Evolutionary conservation across 2,113 vertebrate genomes (phyloP), one percentile per base, ranked within the genome.

Genomic region (Xiphophorus couchianus): DNA sequence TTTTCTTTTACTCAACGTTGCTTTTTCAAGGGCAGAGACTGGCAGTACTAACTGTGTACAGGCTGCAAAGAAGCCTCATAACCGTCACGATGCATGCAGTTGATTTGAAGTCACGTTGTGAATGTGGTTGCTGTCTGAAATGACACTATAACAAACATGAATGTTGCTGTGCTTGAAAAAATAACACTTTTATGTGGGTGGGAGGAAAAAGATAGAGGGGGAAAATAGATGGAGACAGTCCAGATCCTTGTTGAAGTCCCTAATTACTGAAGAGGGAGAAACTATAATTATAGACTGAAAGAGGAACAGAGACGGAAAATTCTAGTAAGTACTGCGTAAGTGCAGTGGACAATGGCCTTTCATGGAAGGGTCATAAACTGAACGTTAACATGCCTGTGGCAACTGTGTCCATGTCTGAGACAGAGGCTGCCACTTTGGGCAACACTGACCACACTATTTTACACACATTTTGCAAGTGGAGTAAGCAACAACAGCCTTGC

Each of bases 231-330:
- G 81, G 86, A 86, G 82, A 85, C 78, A 83, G 81, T 88, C 86
- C 83, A 80, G 84, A 79, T 91, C 90, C 87, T 90, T 65, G 89
- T 91, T 86, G 86, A 91, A 92, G 80, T 84, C 89, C 81, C 77
- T 94, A 91, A 94, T 94, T 93, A 91, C 88, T 82, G 85, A 78
- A 81, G 77, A 87, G 82, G 81, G 78, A 84, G 77, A 89, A 87
- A 83, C 84, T 93, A 84, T 93, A 92, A 93, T 94, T 92, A 84
- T 44, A 69, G 86, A 78, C 78, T 74, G 86, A 82, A 82, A 76
- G 77, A 71, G 80, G 78, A 74, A 71, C 48, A 51, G 74, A 82
- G 17, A 82, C 79, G 67, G 76, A 77, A 78, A 31, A 62, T 72
- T 74, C 78, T 54, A 69, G 69, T 74, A 64, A 39, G 65, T 64